Evolutionary conservation across 2,888 invertebrate genomes (phyloP), one percentile per base, ranked within the genome.

Genomic region (Sinhomidia bicolor): DNA sequence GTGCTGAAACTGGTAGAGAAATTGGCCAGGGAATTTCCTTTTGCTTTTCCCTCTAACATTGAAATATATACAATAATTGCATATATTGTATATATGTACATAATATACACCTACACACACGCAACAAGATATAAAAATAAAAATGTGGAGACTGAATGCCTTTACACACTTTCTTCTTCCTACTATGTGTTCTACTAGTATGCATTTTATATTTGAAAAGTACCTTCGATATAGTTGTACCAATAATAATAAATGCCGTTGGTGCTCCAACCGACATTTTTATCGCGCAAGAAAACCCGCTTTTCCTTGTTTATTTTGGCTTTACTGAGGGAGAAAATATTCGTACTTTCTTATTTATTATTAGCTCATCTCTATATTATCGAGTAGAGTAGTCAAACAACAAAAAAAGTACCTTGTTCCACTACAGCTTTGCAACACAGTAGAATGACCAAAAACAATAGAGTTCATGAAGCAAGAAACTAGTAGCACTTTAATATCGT

Each of bases 21-120:
- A 87, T 87, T 87, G 87, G 74, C 82, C 81, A 82, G 87, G 87
- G 87, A 81, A 74, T 87, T 65, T n/a, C n/a, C 36, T 62, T 85
- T 82, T 17, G 60, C 23, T 74, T 41, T 60, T 17, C 62, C 14
- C 54, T 32, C 36, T 60, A n/a, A n/a, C n/a, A n/a, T n/a, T 17
- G 29, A 6, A 36, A 23, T 44, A 32, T 71, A 17, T n/a, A 17
- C 17, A 36, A 14, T 57, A 57, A 54, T 54, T 65, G 26, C 17
- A 17, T 54, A 54, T 17, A 54, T 4, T 47, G 36, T 26, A 62
- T 26, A 62, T 62, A 23, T 29, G n/a, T 29, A 29, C 6, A 62
- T 14, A 62, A 7, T n/a, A 65, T 36, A 65, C 62, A 14, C 57
- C 20, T 23, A n/a, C 57, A 36, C 36, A 36, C 36, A 71, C 36